Percentiles rank a stretch among this genome's conserved stretches.
phyloP scores from a whole-genome alignment of 2,888 invertebrate genomes.

The Psococerastis gibbosa region DNA sequence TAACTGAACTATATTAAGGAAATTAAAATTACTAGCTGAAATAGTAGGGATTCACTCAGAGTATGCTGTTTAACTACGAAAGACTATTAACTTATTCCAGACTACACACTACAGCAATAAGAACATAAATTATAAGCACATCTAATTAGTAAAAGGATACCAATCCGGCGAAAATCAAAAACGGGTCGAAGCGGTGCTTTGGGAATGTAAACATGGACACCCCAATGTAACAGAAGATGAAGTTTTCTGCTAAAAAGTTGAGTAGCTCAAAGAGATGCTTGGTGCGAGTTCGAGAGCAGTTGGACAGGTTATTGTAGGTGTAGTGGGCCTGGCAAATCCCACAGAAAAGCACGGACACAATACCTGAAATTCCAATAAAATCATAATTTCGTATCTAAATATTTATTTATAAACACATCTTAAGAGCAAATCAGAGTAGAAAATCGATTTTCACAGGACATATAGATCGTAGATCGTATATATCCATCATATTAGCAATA shows the following conservation, averaged over 20 bases:
- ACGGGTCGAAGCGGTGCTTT: conserved; percentile 80
- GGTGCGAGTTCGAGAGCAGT: conserved; percentile 67
- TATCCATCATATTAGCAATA: background rate
- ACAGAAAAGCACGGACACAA: conserved; percentile 94
- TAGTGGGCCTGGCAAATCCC: conserved; percentile 99
- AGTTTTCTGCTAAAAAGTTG: conserved; percentile 93
- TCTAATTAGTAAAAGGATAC: conserved; percentile 48
- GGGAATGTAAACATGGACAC: conserved; percentile 98
- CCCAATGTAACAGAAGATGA: conserved; percentile 96
- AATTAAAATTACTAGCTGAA: conserved; percentile 17
- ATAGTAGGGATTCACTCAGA: no score
- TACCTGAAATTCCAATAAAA: conserved; percentile 35
- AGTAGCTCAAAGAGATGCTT: conserved; percentile 85
- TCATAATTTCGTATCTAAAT: background rate
- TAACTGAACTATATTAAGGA: conserved; percentile 35
- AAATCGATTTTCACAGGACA: conserved; percentile 5
- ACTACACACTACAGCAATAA: background rate
- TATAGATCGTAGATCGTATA: conserved; percentile 1
- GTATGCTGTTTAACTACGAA: no score
- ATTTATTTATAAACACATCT: no score
- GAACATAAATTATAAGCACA: no score
- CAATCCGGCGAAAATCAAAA: conserved; percentile 83
- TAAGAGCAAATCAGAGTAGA: conserved; percentile 1
- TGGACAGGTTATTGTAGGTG: conserved; percentile 88
- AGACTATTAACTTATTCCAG: background rate